Evolutionary conservation across 2,797 vertebrate species (phyloP), one percentile per base, ranked within the genome.

Genomic region (Babyrousa celebensis): DNA sequence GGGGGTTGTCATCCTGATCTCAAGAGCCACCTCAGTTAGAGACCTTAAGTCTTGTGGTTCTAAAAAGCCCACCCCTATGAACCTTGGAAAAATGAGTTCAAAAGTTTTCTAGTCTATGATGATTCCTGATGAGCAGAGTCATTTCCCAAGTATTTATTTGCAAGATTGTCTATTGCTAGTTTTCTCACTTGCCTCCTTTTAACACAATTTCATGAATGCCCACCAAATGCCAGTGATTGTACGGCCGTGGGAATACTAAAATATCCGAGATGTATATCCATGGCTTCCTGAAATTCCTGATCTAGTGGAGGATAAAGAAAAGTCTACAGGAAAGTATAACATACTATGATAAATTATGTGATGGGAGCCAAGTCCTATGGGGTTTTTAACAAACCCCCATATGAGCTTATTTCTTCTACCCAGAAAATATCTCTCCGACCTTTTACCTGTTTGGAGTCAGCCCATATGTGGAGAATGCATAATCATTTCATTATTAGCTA

Each of bases 231-330:
- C 75, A 79, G 14, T n/a, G 54, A 32, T 1, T 23, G 40, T 17
- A 25, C 54, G 43, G 40, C 40, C 56, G 20, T 6, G 10, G 60
- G 43, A n/a, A n/a, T 11, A 27, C 16, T 20, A 12, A 3, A 0
- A 18, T 1, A 5, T 27, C 62, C 62, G 8, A 12, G 36, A 20
- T 0, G 0, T 16, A 20, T 1, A 48, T 52, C 17, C n/a, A 14
- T 0, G 17, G 58, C 83, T 68, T 88, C 74, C 63, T 16, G 23
- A 52, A 54, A 79, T 67, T 32, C 56, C 52, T 5, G 20, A n/a
- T 17, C 43, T 7, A 9, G 17, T 3, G 40, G 67, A 65, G 7
- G 23, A 82, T 7, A 43, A 62, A 58, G 12, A 52, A 11, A 43
- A 67, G 58, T 16, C 16, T 27, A 18, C 18, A 32, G 29, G 72